Percentiles rank a stretch among this genome's conserved stretches.
phyloP scores from a whole-genome alignment of 92 coral and sea anemone genomes.

The Porites evermanni region DNA sequence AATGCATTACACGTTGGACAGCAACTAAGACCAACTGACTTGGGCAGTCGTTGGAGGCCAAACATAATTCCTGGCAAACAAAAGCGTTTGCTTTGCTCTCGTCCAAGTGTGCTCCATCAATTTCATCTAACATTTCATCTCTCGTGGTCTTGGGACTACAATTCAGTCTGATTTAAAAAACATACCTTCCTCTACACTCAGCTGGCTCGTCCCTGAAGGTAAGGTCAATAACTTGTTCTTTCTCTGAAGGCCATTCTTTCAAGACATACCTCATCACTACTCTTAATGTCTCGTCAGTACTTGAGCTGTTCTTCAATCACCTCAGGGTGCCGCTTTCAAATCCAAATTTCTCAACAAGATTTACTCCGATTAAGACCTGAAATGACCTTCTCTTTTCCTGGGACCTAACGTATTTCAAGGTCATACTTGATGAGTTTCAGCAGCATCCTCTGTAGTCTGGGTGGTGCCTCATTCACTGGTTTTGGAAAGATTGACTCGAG shows the following conservation, averaged over 20 bases:
- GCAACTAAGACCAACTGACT: no score
- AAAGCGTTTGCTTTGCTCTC: constrained; percentile 45
- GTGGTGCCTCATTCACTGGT: not conserved
- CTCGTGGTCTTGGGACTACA: constrained; percentile 56
- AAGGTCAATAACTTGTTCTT: constrained; percentile 59
- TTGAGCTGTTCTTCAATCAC: constrained; percentile 37
- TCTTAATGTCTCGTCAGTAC: constrained; percentile 44
- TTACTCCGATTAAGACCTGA: constrained; percentile 56
- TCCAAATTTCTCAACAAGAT: constrained; percentile 41
- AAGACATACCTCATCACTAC: constrained; percentile 62
- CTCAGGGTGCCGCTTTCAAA: constrained; percentile 29
- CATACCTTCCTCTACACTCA: constrained; percentile 71
- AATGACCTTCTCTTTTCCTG: constrained; percentile 44
- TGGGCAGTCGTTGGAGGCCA: no score
- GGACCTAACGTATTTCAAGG: constrained; percentile 49
- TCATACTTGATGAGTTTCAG: constrained; percentile 67
- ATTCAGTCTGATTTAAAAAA: constrained; percentile 60
- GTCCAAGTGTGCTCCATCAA: constrained; percentile 70
- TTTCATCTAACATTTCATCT: constrained; percentile 28
- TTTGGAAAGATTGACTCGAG: constrained; percentile 41
- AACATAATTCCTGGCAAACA: not conserved
- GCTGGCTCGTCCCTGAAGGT: constrained; percentile 52
- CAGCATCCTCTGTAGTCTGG: constrained; percentile 58
- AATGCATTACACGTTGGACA: no score
- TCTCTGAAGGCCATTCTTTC: constrained; percentile 53